A percentile compares a stretch with the other conserved stretches of the same genome.
phyloP scores from a whole-genome alignment of 2,888 invertebrate species.

The Petrophora chlorosata region DNA sequence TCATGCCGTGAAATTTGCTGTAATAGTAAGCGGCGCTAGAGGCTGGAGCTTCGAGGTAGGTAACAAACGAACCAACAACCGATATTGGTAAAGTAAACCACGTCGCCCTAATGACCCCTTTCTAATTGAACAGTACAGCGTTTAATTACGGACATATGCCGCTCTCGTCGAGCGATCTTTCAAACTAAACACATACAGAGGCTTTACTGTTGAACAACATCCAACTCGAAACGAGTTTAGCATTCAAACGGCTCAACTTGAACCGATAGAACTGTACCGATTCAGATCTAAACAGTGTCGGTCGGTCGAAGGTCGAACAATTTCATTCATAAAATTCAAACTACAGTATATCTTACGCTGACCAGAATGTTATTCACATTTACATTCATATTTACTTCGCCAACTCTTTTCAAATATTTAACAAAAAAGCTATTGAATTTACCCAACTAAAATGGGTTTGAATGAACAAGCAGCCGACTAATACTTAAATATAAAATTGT shows the following conservation, averaged over 20 bases:
- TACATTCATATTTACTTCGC: constrained; percentile 4
- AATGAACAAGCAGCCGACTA: constrained; percentile 3
- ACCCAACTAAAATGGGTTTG: neutral
- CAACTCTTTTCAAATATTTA: constrained; percentile 7
- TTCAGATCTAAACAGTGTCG: constrained; percentile 48
- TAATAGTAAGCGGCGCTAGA: neutral
- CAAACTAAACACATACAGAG: constrained; percentile 59
- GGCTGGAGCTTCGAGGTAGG: no score
- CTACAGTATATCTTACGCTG: constrained; percentile 7
- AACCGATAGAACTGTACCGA: constrained; percentile 53
- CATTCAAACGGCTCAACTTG: constrained; percentile 57
- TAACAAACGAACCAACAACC: constrained; percentile 14
- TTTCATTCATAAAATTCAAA: constrained; percentile 18
- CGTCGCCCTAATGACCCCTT: constrained; percentile 41
- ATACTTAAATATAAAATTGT: neutral
- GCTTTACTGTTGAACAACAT: constrained; percentile 57
- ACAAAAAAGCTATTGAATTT: constrained; percentile 7
- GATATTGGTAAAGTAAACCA: constrained; percentile 26
- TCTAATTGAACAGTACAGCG: constrained; percentile 53
- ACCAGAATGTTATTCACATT: no score
- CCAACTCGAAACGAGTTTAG: constrained; percentile 55
- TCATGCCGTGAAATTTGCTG: neutral
- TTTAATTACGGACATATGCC: constrained; percentile 53
- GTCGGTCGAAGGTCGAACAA: constrained; percentile 26
- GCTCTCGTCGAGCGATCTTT: constrained; percentile 49